Base-by-base conservation (phyloP, 2,113 vertebrate species). In the Engraulis encrasicolus region DNA sequence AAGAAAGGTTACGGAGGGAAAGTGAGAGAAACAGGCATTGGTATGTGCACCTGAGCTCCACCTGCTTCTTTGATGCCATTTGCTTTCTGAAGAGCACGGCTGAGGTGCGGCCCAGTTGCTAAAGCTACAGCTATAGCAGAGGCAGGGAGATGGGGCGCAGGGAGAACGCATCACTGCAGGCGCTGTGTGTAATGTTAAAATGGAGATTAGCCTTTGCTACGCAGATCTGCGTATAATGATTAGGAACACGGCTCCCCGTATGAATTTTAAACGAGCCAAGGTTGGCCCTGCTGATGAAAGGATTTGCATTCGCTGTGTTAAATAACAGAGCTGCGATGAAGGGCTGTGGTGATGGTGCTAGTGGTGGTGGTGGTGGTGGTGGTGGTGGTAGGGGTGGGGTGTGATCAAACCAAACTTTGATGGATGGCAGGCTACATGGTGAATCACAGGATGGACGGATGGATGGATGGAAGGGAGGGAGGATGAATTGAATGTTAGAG, bases 111-210 rank as follows among this genome's bases (percentile, higher is more conserved):
- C 37, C 82, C 6, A 66, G 82, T n/a, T n/a, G n/a, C n/a, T n/a
- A n/a, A n/a, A n/a, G n/a, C n/a, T n/a, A n/a, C n/a, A n/a, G n/a
- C n/a, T 45, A 45, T 45, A 45, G 40, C 40, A 45, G 4, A 45
- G 40, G 40, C 4, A 9, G 40, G 40, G 4, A 9, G 40, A 45
- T 3, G 12, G 9, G 11, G 23, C 12, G 66, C 23, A 2, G 9
- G 66, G 14, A 82, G 86, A 82, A 83, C 88, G 87, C 90, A 91
- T 89, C 87, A 88, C 93, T 86, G 87, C 90, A 87, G 91, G 93
- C 92, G 23, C 79, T 88, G 87, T 92, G 87, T 93, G 92, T 93
- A 92, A 92, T 92, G 90, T 91, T 93, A 92, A 93, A 90, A 90
- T 88, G 89, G 88, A 94, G 92, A 91, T 93, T 92, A 92, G 91